phyloP scores from a whole-genome alignment of 1,140 invertebrate genomes.

The Drosophila guanche region DNA sequence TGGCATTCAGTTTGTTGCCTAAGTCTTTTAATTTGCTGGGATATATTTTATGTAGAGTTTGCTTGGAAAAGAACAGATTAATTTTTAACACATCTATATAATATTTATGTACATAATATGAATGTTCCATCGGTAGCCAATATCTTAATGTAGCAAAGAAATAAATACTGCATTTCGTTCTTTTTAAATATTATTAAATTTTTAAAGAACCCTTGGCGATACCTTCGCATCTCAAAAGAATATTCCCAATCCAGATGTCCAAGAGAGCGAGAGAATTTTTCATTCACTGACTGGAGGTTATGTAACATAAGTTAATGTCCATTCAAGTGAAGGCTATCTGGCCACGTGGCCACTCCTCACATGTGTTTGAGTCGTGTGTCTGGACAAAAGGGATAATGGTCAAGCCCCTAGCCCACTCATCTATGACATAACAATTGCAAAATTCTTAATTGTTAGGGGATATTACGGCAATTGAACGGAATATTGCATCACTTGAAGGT shows the following conservation, averaged over 20 bases:
- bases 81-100: no score
- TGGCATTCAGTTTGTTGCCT: constrained; percentile 1
- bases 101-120: no score
- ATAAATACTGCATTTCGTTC: no score
- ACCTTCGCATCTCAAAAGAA: no score
- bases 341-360: constrained; percentile 11
- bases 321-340: constrained; percentile 10
- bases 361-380: constrained; percentile 56
- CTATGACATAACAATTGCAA: constrained; percentile 25
- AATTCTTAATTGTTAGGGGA: not conserved
- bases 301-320: constrained; percentile 10
- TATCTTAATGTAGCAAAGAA: no score
- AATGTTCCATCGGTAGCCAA: no score
- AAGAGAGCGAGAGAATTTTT: not conserved
- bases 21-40: constrained; percentile 5
- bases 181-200: no score
- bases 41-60: not conserved
- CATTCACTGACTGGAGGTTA: constrained; percentile 8
- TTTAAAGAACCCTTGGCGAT: no score
- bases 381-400: constrained; percentile 30
- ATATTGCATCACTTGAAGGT: constrained; percentile 28
- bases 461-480: not conserved
- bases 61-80: not conserved
- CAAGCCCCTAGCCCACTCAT: not conserved
- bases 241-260: not conserved